Base-by-base conservation (phyloP, 2,888 invertebrate genomes). In the Galerucella pusilla region DNA sequence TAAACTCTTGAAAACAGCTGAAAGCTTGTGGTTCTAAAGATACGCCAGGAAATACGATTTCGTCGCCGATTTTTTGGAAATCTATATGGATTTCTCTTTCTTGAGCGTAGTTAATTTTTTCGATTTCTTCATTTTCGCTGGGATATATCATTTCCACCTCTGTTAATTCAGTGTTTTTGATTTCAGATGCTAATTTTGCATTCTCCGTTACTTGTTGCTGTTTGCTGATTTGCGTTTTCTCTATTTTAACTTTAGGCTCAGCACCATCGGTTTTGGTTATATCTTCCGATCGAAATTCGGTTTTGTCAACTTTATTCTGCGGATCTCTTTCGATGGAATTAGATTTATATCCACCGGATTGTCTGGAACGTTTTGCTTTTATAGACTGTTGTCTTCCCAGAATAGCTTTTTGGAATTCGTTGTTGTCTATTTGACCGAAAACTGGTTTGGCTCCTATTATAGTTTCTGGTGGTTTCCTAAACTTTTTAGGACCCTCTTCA, bases 391-490 rank as follows among this genome's bases (percentile, higher is more conserved):
- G 82, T 76, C 85, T 82, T 0, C 85, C 83, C 20, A 84, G 82
- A 11, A 87, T 75, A 11, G 87, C 86, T 81, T 87, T 87, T 80
- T 86, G 86, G 75, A 88, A 86, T 81, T 88, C 88, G 7, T 87
- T 88, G 59, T 88, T 86, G 74, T 88, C 85, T 10, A 86, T 75
- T 77, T 86, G 86, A 0, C 88, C 87, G 77, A 88, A 88, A 45
- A 88, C 78, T 7, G 88, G 88, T 63, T 86, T 81, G 1, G 88
- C 88, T 4, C 88, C 88, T 35, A 86, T 86, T 1, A 88, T 84
- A 4, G 86, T 83, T 78, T 87, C 85, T 11, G 88, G 87, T 4
- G 87, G 84, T 78, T 88, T 88, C 77, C 83, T 86, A 73, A 84
- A 86, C 72, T 82, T 83, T 71, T 80, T 80, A n/a, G 83, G 81